Evolutionary conservation across 2,888 invertebrate genomes (phyloP).

Genomic region (Cantharis flavilabris): DNA sequence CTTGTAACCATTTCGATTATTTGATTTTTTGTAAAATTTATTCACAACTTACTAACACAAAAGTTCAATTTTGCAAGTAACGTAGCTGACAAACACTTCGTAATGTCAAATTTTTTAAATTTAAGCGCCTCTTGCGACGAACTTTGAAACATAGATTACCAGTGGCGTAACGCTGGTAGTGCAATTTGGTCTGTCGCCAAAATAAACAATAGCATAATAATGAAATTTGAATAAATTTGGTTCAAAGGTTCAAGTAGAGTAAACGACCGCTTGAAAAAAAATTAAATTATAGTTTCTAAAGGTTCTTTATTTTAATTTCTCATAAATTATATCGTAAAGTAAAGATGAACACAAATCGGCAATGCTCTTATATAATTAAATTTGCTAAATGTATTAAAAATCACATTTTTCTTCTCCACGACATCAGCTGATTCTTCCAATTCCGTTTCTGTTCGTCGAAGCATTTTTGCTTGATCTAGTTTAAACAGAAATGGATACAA

Average conservation of each 20-base stretch:
- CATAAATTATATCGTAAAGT: neutral
- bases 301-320: neutral
- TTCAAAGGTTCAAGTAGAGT: too few relatives aligned
- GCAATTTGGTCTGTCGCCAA: too few relatives aligned
- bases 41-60: neutral
- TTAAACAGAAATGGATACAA: neutral
- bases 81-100: neutral
- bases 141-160: neutral
- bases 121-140: neutral
- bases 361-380: neutral
- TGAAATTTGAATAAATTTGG: too few relatives aligned
- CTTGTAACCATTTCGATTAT: constrained; percentile 22
- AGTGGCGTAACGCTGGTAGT: neutral
- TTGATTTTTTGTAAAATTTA: neutral
- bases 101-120: neutral
- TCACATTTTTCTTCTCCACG: neutral
- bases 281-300: neutral
- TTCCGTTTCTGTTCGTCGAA: neutral
- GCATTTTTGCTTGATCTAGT: neutral
- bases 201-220: too few relatives aligned
- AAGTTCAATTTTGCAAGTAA: neutral
- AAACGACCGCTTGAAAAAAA: too few relatives aligned
- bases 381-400: neutral
- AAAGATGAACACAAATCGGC: neutral
- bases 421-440: neutral